Base-by-base conservation (phyloP, 2,888 invertebrate genomes). In the Hylaea fasciaria region DNA sequence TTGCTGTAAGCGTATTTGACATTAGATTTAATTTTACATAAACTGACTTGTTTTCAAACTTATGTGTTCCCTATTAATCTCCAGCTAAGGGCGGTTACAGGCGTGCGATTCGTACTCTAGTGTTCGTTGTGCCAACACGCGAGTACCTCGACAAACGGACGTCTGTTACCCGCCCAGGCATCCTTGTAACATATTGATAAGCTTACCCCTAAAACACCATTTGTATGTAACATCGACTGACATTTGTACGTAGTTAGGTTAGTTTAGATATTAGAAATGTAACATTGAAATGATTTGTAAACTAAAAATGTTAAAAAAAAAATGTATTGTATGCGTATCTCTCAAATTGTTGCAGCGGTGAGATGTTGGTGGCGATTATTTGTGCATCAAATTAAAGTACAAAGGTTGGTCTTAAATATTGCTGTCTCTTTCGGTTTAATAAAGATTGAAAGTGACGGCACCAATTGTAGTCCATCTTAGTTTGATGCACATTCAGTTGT, bases 191-290 rank as follows among this genome's bases (percentile, higher is more conserved):
- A 72, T 74, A 75, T 66, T 51, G 60, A 46, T 45, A 81, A 82
- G 81, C 82, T 83, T 85, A 84, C 73, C 80, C 80, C 65, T 82
- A 86, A 82, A 85, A 90, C 85, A 89, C 86, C 90, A 89, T 87
- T 66, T 37, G 37, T 37, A 37, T 37, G 37, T 89, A 90, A 91
- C 88, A 37, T 37, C 37, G 37, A 37, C 37, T 37, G 37, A 37
- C 37, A 37, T 37, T 90, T 91, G 87, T 89, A 90, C 82, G 82
- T 92, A 91, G 85, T 62, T 89, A 89, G 83, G 82, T 76, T 89
- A 87, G 82, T 13, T 63, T 70, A 70, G 68, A 46, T 57, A 64
- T 73, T 66, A 60, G 55, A 58, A 62, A 65, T 22, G 22, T 52
- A 62, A 65, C 56, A 64, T 62, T 53, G 59, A 63, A 65, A 65